Evolutionary conservation across 2,113 vertebrate genomes (phyloP).

Genomic region (Podilymbus podiceps): DNA sequence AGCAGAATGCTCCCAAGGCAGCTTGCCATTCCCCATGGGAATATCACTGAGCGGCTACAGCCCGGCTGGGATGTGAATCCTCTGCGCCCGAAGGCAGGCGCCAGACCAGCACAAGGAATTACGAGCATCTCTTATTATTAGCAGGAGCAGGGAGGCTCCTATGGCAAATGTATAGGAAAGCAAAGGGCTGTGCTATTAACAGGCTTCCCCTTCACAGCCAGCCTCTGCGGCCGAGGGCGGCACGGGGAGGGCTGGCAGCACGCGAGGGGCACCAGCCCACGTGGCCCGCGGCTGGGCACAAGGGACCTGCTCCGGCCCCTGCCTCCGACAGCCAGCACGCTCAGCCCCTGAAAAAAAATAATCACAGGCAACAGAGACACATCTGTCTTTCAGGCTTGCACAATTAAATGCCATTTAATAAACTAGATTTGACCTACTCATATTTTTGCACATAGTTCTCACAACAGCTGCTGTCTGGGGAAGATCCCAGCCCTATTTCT

Average conservation of each 20-base stretch:
- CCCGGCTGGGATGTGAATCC: background rate
- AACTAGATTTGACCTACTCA: background rate
- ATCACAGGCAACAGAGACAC: background rate
- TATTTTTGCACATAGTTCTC: background rate
- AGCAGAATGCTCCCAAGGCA: background rate
- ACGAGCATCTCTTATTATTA: constrained; percentile 25
- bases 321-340: background rate
- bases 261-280: background rate
- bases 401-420: background rate
- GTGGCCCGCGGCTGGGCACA: rapidly evolving
- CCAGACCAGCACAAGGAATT: constrained; percentile 34
- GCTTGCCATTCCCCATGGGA: background rate
- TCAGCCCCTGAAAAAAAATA: background rate
- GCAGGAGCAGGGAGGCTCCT: background rate
- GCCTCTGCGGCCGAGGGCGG: rapidly evolving
- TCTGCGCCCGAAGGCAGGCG: background rate
- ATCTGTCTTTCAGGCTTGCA: background rate
- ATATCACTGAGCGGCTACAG: background rate
- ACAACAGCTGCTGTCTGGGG: background rate
- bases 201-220: background rate
- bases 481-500: background rate
- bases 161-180: background rate
- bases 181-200: background rate
- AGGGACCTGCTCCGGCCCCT: background rate
- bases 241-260: rapidly evolving